phyloP scores from a whole-genome alignment of 1,140 invertebrate genomes.

The Pachyrhynchus sulphureomaculatus region DNA sequence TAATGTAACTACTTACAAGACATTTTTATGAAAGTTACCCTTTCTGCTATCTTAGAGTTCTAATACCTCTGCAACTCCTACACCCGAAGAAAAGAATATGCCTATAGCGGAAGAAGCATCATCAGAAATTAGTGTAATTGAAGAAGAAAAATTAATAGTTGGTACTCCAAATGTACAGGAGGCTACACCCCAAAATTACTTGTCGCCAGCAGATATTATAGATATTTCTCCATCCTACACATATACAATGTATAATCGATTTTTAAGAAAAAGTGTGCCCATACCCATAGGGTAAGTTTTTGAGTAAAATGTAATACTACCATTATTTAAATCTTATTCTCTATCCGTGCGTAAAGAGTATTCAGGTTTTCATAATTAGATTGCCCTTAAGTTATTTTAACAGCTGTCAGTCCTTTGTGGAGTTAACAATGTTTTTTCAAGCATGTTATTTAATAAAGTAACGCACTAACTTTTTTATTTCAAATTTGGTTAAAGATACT shows the following conservation, averaged over 20 bases:
- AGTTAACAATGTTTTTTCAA: neutral
- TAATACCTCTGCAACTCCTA: conserved; percentile 48
- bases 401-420: neutral
- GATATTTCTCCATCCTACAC: conserved; percentile 10
- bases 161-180: conserved; percentile 23
- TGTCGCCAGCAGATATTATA: conserved; percentile 12
- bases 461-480: too few relatives aligned
- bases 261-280: conserved; percentile 60
- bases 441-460: neutral
- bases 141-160: conserved; percentile 39
- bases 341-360: too few relatives aligned
- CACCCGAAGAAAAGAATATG: conserved; percentile 51
- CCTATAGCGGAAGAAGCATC: conserved; percentile 70
- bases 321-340: too few relatives aligned
- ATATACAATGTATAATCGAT: conserved; percentile 7
- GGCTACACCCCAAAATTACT: conserved; percentile 15
- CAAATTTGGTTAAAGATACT: too few relatives aligned
- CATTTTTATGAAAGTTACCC: too few relatives aligned
- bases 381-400: neutral
- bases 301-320: neutral
- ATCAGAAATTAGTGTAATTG: conserved; percentile 51
- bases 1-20: too few relatives aligned
- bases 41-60: conserved; percentile 40
- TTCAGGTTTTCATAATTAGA: too few relatives aligned
- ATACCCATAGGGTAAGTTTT: conserved; percentile 65